A percentile compares a stretch with the other conserved stretches of the same genome.
Evolutionary conservation across 2,113 vertebrate genomes (phyloP).

Genomic region (Perca schrenkii): DNA sequence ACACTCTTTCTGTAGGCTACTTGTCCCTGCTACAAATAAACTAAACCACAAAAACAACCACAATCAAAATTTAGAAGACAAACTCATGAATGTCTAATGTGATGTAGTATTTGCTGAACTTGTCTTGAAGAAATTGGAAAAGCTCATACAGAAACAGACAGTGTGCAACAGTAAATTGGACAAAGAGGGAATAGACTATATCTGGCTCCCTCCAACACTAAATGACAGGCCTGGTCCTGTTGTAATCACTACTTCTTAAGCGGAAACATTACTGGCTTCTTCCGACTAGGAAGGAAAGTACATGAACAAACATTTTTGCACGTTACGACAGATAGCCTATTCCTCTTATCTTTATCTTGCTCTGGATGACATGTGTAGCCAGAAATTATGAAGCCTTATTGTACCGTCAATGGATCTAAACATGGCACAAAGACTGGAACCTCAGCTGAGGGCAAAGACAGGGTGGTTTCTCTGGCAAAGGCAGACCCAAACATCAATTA

Average conservation of each 20-base stretch:
- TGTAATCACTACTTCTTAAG: slow-evolving; percentile 73
- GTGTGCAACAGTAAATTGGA: slow-evolving; percentile 43
- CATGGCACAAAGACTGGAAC: slow-evolving; percentile 24
- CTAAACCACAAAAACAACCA: background rate
- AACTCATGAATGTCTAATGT: background rate
- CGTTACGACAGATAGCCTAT: slow-evolving; percentile 14
- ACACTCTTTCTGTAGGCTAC: too few relatives aligned
- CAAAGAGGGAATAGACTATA: slow-evolving; percentile 41
- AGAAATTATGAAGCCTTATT: background rate
- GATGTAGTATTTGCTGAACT: background rate
- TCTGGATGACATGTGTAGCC: background rate
- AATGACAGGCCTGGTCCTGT: slow-evolving; percentile 72
- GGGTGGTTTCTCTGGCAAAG: slow-evolving; percentile 78
- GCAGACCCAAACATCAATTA: slow-evolving; percentile 81
- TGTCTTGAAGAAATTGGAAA: background rate
- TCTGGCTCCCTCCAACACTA: slow-evolving; percentile 58
- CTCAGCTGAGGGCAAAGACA: slow-evolving; percentile 59
- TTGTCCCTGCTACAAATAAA: too few relatives aligned
- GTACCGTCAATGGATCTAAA: slow-evolving; percentile 6
- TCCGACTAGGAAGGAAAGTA: slow-evolving; percentile 32
- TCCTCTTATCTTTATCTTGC: slow-evolving; percentile 1
- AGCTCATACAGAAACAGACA: slow-evolving; percentile 29
- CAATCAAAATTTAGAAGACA: background rate
- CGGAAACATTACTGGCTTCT: slow-evolving; percentile 56
- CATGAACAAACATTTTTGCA: slow-evolving; percentile 43